Percentiles rank a stretch among this genome's conserved stretches.
phyloP scores from a whole-genome alignment of 1,140 invertebrate species.

The Homarus americanus region DNA sequence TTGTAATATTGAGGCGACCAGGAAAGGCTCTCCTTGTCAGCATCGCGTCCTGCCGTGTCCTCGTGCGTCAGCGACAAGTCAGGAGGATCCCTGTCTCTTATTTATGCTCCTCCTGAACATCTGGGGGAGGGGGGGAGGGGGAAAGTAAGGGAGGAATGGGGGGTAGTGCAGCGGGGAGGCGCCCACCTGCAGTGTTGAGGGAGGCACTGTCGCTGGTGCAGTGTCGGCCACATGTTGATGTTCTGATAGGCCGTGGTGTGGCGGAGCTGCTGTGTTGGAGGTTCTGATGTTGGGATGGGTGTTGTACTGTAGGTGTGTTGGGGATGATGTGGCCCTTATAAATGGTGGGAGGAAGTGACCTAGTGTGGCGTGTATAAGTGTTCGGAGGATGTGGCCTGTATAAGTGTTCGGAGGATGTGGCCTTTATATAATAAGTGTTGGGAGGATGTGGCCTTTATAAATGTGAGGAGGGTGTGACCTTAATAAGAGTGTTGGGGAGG shows the following conservation, averaged over 20 bases:
- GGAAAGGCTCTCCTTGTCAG: slow-evolving; percentile 62
- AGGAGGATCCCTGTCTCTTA: slow-evolving; percentile 40
- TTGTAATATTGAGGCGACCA: slow-evolving; percentile 62
- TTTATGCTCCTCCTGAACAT: slow-evolving; percentile 56
- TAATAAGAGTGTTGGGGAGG: too few relatives aligned
- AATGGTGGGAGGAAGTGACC: too few relatives aligned
- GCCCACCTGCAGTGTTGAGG: not conserved
- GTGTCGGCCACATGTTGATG: not conserved
- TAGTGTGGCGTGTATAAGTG: too few relatives aligned
- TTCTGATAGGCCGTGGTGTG: not conserved
- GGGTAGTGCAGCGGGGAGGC: not conserved
- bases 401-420: too few relatives aligned
- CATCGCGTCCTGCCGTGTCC: slow-evolving; percentile 60
- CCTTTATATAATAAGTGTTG: too few relatives aligned
- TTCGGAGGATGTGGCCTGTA: too few relatives aligned
- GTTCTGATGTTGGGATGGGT: too few relatives aligned
- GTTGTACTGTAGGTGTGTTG: too few relatives aligned
- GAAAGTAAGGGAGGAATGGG: not conserved
- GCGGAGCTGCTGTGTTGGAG: too few relatives aligned
- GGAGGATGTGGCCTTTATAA: too few relatives aligned
- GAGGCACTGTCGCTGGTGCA: not conserved
- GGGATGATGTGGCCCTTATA: not conserved
- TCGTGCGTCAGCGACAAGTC: slow-evolving; percentile 56
- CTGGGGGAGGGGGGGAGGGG: not conserved
- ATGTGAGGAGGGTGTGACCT: too few relatives aligned